Conservation (phyloP, 2,113 vertebrate species). For the Trachemys scripta region DNA sequence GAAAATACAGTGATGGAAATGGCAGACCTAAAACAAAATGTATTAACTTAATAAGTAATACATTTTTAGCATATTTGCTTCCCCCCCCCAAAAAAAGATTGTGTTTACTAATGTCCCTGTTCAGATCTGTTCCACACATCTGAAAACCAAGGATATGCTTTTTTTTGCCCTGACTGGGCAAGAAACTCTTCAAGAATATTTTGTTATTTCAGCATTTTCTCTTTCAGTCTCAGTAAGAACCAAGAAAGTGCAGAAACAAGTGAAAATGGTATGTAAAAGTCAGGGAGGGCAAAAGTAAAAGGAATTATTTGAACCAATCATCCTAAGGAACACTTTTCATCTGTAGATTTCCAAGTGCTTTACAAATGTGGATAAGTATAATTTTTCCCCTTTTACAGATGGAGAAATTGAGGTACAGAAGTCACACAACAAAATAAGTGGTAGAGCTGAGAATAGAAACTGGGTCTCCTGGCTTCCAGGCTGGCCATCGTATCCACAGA, state of each 20-base stretch:
- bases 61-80: background rate
- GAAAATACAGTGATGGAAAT: background rate
- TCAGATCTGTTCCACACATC: too few species aligned
- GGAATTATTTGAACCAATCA: background rate
- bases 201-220: background rate
- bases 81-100: background rate
- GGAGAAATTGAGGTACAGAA: background rate
- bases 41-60: background rate
- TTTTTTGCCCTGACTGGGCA: background rate
- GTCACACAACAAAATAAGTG: background rate
- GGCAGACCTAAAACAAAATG: background rate
- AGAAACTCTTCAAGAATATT: background rate
- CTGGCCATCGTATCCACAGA: background rate
- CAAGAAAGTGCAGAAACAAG: background rate
- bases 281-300: background rate
- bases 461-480: background rate
- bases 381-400: conserved; percentile 37
- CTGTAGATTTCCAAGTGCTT: background rate
- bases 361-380: background rate
- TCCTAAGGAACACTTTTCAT: too few species aligned
- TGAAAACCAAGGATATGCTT: background rate
- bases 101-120: background rate
- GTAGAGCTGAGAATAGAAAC: background rate
- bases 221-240: background rate
- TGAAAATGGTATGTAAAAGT: conserved; percentile 10